These are phyloP conservation scores for Cricetomys ansorgei DNA, from an alignment of 2,113 vertebrate species.

Conservation along the genomic window DNA sequence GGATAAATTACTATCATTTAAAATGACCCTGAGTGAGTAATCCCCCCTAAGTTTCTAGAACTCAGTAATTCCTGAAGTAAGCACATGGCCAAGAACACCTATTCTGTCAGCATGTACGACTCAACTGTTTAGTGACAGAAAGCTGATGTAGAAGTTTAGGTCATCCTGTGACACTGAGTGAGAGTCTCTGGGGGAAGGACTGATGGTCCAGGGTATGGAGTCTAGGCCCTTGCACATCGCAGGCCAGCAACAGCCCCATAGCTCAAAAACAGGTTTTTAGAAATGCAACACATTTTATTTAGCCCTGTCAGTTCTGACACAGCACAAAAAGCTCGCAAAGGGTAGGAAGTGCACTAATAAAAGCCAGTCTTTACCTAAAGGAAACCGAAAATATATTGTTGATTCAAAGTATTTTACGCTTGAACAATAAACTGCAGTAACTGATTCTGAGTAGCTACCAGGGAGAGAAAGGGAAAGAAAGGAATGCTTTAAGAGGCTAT, in stretches of 20 bases:
- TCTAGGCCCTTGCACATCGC: neutral
- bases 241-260: neutral
- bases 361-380: conserved; percentile 92
- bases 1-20: neutral
- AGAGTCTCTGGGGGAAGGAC: neutral
- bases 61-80: neutral
- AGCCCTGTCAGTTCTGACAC: conserved; percentile 85
- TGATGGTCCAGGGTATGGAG: neutral
- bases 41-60: neutral
- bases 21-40: neutral
- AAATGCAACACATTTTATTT: conserved; percentile 88
- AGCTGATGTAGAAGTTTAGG: neutral
- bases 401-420: conserved; percentile 92
- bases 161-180: neutral
- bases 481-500: conserved; percentile 70
- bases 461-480: conserved; percentile 83
- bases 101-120: neutral
- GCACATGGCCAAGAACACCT: neutral
- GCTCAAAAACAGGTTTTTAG: neutral
- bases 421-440: conserved; percentile 90
- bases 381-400: conserved; percentile 90
- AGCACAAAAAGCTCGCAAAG: conserved; percentile 90
- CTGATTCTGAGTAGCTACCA: conserved; percentile 88
- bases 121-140: neutral
- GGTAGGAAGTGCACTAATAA: conserved; percentile 97